Base-by-base conservation (phyloP, 2,888 invertebrate species). In the Plagodis pulveraria region DNA sequence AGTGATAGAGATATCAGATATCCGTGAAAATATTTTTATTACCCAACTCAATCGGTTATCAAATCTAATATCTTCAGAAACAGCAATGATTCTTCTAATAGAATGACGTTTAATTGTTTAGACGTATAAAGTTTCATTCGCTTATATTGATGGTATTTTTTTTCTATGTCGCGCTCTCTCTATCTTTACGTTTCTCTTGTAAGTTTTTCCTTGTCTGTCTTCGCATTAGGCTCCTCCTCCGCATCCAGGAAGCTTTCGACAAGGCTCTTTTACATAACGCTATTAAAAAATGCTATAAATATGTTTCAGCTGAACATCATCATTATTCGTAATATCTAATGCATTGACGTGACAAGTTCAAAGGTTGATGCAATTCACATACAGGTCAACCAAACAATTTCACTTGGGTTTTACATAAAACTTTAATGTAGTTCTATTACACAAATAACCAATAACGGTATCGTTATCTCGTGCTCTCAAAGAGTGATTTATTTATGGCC, bases 401-500 rank as follows among this genome's bases (percentile, higher is more conserved):
- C 12, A 36, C 50, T 42, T 12, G 32, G 6, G 0, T 8, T 53
- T 54, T 36, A 50, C 45, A 22, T 38, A 12, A 33, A 51, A 38
- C 36, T 50, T 46, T 10, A 40, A 55, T 49, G 9, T 48, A 56
- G 48, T 58, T 51, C 59, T 50, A 63, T n/a, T 65, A 65, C 66
- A 53, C 50, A 35, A 32, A 36, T 67, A 68, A 77, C 72, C 73
- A 74, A 77, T 79, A 78, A 79, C 74, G 74, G 70, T 63, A 61
- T 69, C 72, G 73, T 79, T 86, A 85, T 87, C 85, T 78, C 70
- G 63, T 70, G 66, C 73, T 74, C 75, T 71, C 72, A 62, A 40
- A 76, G 73, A 77, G 80, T 77, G 80, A 82, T 85, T 84, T 83
- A 83, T 87, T 84, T 83, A 84, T 80, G 77, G 72, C 69, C 68